Base-by-base conservation (phyloP, 2,797 vertebrate genomes). In the Xenentodon cancila region DNA sequence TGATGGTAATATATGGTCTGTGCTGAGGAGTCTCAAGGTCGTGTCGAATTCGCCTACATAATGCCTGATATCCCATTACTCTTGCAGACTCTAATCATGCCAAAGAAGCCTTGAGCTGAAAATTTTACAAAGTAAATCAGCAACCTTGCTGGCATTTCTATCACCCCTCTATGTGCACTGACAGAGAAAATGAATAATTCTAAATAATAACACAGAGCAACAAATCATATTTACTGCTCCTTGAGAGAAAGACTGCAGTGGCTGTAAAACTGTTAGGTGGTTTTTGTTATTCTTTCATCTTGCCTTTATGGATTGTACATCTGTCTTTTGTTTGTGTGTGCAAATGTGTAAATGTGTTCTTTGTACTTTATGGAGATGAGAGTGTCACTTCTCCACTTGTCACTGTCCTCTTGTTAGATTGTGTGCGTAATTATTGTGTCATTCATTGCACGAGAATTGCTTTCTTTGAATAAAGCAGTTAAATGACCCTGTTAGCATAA, bases 81-180 rank as follows among this genome's bases (percentile, higher is more conserved):
- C 85, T 49, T 90, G 89, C 92, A 92, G 92, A 93, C 94, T 95
- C 95, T 95, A 97, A 97, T 97, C 96, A 96, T 94, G 76, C 73
- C 93, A 93, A 85, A 92, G 94, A 92, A 96, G 95, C 96, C 97
- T 97, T 97, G 96, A 95, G 95, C 97, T 94, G 95, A 97, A 96
- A 94, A 95, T 97, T 97, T 97, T 95, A 96, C 95, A 95, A 96
- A 98, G 96, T 98, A 97, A 98, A 98, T 98, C 96, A 97, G 94
- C 93, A 93, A 95, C 93, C 95, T 94, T 92, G 94, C 93, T 96
- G 96, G 96, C 96, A 95, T 96, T 97, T 98, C 96, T 98, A 97
- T 97, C 97, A 96, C 96, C 95, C 94, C 95, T 94, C 94, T 94
- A 94, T 94, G 93, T 94, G 94, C 93, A 89, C 90, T 95, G 96